Evolutionary conservation across 2,797 vertebrate species (phyloP).

Genomic region (Darevskia nairensis): DNA sequence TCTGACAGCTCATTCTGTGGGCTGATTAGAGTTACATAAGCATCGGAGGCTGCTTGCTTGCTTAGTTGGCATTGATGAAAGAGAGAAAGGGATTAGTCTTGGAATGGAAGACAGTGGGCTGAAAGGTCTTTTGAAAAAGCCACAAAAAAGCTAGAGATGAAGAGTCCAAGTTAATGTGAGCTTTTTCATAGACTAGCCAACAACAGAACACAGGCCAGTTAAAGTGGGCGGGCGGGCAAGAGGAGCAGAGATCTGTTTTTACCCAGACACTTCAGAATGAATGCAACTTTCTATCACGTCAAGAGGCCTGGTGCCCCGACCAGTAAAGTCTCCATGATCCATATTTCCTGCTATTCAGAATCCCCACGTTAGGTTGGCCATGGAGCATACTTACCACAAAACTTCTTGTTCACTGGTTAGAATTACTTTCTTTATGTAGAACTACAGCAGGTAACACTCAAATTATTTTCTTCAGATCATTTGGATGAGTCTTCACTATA

Average conservation of each 20-base stretch:
- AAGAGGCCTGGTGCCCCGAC: not conserved
- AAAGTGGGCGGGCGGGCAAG: conserved; percentile 34
- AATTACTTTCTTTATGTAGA: not conserved
- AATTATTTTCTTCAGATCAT: not conserved
- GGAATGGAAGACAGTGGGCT: conserved; percentile 16
- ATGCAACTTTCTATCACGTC: not conserved
- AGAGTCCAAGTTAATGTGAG: conserved; percentile 41
- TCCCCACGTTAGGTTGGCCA: not conserved
- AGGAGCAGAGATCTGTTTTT: not conserved
- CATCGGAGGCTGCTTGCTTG: conserved; percentile 36
- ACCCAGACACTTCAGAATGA: not conserved
- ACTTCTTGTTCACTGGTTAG: not conserved
- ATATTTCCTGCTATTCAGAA: not conserved
- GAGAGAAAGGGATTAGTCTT: conserved; percentile 46
- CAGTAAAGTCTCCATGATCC: not conserved
- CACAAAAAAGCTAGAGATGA: conserved; percentile 44
- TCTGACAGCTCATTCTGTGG: conserved; percentile 37
- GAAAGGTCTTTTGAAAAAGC: conserved; percentile 45
- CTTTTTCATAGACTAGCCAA: conserved; percentile 47
- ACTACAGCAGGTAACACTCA: not conserved
- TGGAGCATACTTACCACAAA: not conserved
- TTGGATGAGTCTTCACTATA: not conserved
- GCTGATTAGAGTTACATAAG: conserved; percentile 30
- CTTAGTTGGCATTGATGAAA: conserved; percentile 37
- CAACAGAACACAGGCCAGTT: conserved; percentile 47